These are phyloP conservation scores for Pseudolycoriella hygida DNA, from an alignment of 2,888 invertebrate genomes.

Conservation along the genomic window DNA sequence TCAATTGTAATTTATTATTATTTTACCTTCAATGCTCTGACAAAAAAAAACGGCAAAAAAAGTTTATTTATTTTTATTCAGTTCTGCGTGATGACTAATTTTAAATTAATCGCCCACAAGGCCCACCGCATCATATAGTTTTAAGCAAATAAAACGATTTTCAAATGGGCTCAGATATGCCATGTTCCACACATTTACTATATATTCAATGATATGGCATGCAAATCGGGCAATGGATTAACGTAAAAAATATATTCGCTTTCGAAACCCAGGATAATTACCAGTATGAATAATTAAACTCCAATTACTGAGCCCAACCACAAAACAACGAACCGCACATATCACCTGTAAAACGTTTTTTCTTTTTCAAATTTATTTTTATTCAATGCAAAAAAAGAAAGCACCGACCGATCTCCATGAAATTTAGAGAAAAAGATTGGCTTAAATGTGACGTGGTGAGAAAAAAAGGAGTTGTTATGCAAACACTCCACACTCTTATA, in stretches of 20 bases:
- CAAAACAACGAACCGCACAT: constrained; percentile 1
- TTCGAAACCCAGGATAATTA: constrained; percentile 1
- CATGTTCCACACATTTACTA: no score
- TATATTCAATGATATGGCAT: not conserved
- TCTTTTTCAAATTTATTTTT: not conserved
- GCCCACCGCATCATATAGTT: no score
- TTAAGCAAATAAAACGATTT: not conserved
- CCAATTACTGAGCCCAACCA: not conserved
- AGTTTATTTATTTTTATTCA: no score
- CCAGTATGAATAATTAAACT: constrained; percentile 1
- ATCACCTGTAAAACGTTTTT: not conserved
- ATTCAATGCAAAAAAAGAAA: not conserved
- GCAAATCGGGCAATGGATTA: not conserved
- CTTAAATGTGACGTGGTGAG: not conserved
- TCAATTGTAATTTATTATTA: no score
- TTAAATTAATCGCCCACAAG: no score
- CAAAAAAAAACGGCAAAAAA: no score
- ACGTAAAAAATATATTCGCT: not conserved
- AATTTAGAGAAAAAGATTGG: not conserved
- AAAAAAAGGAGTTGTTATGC: not conserved
- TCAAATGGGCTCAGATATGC: not conserved
- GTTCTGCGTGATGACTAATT: no score
- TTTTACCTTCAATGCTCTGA: not conserved
- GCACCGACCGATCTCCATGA: not conserved
- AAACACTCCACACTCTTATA: not conserved